These are phyloP conservation scores for Eulemur coronatus DNA, from an alignment of 2,797 vertebrate genomes.

Conservation along the genomic window DNA sequence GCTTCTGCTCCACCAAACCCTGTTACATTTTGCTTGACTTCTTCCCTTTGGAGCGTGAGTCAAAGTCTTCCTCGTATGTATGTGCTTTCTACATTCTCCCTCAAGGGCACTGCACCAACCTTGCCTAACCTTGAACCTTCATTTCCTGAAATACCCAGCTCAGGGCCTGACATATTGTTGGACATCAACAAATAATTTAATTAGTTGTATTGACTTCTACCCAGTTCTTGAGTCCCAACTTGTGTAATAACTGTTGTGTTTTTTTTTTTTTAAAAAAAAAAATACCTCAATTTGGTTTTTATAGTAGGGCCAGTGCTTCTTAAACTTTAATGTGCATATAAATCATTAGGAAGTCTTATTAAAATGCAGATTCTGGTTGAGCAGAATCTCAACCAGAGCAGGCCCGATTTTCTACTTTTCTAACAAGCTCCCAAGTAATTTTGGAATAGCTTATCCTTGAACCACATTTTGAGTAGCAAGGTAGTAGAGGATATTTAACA, in stretches of 20 bases:
- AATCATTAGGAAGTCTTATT: slow-evolving; percentile 19
- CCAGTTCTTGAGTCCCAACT: neutral
- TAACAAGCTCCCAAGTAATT: neutral
- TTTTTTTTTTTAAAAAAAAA: neutral
- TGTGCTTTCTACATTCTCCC: neutral
- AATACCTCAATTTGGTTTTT: neutral
- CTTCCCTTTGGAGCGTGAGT: neutral
- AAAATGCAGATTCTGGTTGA: slow-evolving; percentile 40
- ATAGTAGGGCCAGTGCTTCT: neutral
- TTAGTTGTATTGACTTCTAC: neutral
- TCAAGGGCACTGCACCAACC: no score
- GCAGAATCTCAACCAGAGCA: neutral
- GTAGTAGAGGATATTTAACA: neutral
- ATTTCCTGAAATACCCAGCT: neutral
- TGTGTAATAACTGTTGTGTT: neutral
- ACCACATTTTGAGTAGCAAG: neutral
- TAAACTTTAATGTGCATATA: slow-evolving; percentile 2
- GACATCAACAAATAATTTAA: neutral
- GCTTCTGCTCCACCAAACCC: neutral
- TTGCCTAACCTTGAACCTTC: neutral
- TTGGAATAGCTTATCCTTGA: neutral
- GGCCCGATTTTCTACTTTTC: neutral
- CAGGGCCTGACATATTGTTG: neutral
- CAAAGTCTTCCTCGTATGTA: neutral
- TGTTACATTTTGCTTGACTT: neutral